phyloP scores from a whole-genome alignment of 2,797 vertebrate genomes.

The Anomalospiza imberbis region DNA sequence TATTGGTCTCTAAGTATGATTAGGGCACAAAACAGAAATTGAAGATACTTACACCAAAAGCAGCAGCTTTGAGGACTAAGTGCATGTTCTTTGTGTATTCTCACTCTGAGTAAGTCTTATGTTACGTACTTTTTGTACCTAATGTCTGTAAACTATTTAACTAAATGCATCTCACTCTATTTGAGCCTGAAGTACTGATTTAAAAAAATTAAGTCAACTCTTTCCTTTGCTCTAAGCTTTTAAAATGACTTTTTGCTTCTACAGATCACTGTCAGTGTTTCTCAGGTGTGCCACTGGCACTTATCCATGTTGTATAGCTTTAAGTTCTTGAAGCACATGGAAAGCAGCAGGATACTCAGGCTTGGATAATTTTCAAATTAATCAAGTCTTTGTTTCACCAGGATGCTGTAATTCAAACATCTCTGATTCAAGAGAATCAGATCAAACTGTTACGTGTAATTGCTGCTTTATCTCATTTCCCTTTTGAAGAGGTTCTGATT shows the following conservation, averaged over 20 bases:
- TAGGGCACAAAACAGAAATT: not conserved
- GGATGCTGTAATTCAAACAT: not conserved
- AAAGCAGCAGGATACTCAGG: not conserved
- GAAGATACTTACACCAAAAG: not conserved
- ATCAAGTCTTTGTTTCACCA: not conserved
- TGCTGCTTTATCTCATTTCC: not conserved
- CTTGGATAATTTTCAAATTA: not conserved
- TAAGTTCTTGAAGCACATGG: not conserved
- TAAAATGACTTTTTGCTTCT: not conserved
- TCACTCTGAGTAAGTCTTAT: not conserved
- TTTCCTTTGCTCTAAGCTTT: not conserved
- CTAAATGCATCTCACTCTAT: fast-evolving
- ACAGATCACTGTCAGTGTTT: not conserved
- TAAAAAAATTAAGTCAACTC: not conserved
- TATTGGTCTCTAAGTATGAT: not conserved
- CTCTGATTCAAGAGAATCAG: not conserved
- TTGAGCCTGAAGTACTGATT: not conserved
- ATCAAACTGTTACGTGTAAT: not conserved
- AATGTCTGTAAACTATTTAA: not conserved
- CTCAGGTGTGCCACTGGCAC: not conserved
- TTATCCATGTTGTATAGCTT: not conserved
- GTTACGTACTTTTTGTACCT: not conserved
- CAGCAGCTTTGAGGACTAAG: not conserved
- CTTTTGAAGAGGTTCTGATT: not conserved
- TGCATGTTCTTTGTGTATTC: not conserved